Evolutionary conservation across 2,797 vertebrate genomes (phyloP).

Genomic region (Sebastes glaucus): DNA sequence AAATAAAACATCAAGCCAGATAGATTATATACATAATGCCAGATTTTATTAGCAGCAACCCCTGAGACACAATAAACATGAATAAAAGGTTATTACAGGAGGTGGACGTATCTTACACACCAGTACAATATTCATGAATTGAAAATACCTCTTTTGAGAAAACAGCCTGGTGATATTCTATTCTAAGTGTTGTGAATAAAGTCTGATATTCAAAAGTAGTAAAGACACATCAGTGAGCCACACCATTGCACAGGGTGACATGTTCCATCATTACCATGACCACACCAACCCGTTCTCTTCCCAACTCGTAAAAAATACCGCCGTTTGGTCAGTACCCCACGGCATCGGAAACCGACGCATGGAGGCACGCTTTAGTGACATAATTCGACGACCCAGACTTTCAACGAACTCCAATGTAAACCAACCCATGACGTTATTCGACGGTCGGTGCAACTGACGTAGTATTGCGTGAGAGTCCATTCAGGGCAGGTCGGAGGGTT

Average conservation of each 20-base stretch:
- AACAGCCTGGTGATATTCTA: not conserved
- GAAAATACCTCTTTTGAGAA: not conserved
- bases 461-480: too few species aligned
- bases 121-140: not conserved
- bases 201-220: not conserved
- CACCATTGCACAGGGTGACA: not conserved
- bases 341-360: too few species aligned
- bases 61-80: not conserved
- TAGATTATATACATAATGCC: not conserved
- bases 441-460: too few species aligned
- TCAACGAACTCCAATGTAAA: too few species aligned
- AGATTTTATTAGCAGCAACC: not conserved
- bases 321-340: too few species aligned
- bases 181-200: not conserved
- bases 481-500: rapidly evolving
- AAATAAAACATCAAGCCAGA: not conserved
- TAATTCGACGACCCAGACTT: too few species aligned
- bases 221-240: not conserved
- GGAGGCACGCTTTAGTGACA: too few species aligned
- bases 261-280: not conserved
- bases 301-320: too few species aligned
- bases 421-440: too few species aligned
- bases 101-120: not conserved
- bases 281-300: not conserved
- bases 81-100: not conserved